Base-by-base conservation (phyloP, 64 coral and sea anemone genomes). In the Porites australiensis region DNA sequence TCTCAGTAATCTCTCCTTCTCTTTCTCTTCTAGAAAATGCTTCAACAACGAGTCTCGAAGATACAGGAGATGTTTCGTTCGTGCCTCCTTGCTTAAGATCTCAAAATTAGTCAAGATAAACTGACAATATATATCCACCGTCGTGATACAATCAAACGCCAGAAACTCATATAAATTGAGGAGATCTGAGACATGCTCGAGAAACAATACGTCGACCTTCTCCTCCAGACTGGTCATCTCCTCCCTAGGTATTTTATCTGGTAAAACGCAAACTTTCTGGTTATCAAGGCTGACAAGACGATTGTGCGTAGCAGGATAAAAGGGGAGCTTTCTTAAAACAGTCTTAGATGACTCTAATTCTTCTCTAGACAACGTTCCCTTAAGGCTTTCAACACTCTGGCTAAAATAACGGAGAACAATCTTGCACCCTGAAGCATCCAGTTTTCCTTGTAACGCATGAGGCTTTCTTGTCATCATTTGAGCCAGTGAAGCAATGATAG, bases 31-130 rank as follows among this genome's bases (percentile, higher is more conserved):
- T 12, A n/a, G 16, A 2, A 50, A n/a, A 23, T 0, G 6, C 11
- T 7, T 77, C 44, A 44, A 11, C 9, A 83, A 21, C 46, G 44
- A 8, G 5, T 59, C 13, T 70, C 45, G 61, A 62, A 79, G n/a
- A 70, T 93, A 47, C 53, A 8, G 15, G 10, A 93, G 85, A 45
- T 93, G 91, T 27, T 64, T 52, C 3, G 79, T 37, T 74, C 85
- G 88, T 72, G 75, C 91, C 43, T 81, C 18, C 5, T 52, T 45
- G 13, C 84, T 93, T 63, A 93, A 88, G 43, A 72, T 51, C 15
- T 88, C 23, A 43, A 93, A 93, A 50, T 88, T 50, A 50, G 70
- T 52, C 14, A 88, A 93, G 64, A 93, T 93, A 55, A 80, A 93
- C 2, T 88, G 2, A 59, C 63, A 81, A 50, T 93, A 93, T 14